Conservation (phyloP, 2,797 vertebrate genomes). For the Acanthurus lineatus region DNA sequence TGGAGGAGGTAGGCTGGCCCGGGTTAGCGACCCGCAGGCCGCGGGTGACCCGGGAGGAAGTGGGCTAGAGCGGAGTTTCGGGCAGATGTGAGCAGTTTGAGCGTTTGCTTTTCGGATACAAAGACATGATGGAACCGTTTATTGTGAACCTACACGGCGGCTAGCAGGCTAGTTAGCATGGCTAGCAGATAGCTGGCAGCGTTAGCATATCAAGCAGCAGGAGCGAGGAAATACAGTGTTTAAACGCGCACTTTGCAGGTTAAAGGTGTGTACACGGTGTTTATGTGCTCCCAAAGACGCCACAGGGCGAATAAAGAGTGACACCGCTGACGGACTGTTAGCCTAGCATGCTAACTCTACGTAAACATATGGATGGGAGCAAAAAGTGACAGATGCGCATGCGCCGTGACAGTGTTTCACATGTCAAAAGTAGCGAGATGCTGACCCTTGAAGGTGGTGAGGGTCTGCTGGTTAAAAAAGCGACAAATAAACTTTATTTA, state of each 20-base stretch:
- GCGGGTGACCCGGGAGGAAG: accelerated
- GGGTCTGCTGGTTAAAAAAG: too few relatives aligned
- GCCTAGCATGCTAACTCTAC: slow-evolving; percentile 75
- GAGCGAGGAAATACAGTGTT: background rate
- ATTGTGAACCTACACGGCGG: slow-evolving; percentile 21
- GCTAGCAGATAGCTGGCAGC: slow-evolving; percentile 35
- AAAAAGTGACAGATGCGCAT: slow-evolving; percentile 61
- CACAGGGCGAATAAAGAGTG: background rate
- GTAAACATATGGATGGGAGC: slow-evolving; percentile 70
- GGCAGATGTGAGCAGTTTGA: background rate
- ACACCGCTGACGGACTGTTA: slow-evolving; percentile 25
- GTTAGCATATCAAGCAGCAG: slow-evolving; percentile 9
- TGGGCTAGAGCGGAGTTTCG: background rate
- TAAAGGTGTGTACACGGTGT: background rate
- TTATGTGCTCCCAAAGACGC: background rate
- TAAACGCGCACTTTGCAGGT: too few relatives aligned
- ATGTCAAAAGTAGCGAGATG: slow-evolving; percentile 36
- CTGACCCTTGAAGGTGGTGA: background rate
- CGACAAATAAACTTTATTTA: too few relatives aligned
- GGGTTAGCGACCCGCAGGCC: too few relatives aligned
- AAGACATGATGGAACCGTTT: slow-evolving; percentile 59
- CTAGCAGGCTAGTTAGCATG: slow-evolving; percentile 65
- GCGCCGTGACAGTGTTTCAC: slow-evolving; percentile 42
- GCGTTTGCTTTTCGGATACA: slow-evolving; percentile 51
- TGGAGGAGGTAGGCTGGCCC: slow-evolving; percentile 91